Evolutionary conservation across 2,888 invertebrate species (phyloP).

Genomic region (Neuroscelio doddi): DNA sequence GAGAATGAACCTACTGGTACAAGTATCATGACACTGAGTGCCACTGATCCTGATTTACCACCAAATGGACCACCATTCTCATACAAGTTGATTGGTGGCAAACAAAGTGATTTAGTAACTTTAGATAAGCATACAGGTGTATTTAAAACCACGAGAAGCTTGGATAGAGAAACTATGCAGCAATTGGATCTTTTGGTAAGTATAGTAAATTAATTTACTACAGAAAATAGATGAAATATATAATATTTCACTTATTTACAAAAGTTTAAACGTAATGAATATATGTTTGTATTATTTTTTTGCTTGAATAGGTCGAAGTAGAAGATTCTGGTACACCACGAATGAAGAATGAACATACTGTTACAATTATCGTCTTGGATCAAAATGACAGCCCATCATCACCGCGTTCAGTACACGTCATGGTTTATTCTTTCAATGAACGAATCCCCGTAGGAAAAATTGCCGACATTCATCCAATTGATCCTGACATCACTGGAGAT

Average conservation of each 20-base stretch:
- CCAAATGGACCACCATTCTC: conserved; percentile 94
- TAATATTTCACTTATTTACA: too few species aligned
- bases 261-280: not conserved
- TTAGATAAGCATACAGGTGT: conserved; percentile 87
- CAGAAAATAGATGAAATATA: too few species aligned
- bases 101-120: conserved; percentile 82
- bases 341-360: conserved; percentile 85
- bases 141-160: conserved; percentile 83
- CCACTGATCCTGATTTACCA: conserved; percentile 90
- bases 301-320: conserved; percentile 78
- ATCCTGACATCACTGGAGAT: conserved; percentile 91
- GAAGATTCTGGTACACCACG: conserved; percentile 90
- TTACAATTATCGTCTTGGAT: conserved; percentile 85
- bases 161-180: conserved; percentile 88
- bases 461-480: conserved; percentile 93
- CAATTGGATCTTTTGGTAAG: conserved; percentile 79
- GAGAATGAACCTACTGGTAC: conserved; percentile 92
- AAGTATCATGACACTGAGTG: conserved; percentile 87
- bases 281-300: conserved; percentile 23
- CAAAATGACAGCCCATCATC: conserved; percentile 93
- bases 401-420: conserved; percentile 85
- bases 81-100: conserved; percentile 85
- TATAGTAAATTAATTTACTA: not conserved
- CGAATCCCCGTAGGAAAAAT: conserved; percentile 86
- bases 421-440: conserved; percentile 85